Base-by-base conservation (phyloP, 2,113 vertebrate genomes). In the Marmota monax region DNA sequence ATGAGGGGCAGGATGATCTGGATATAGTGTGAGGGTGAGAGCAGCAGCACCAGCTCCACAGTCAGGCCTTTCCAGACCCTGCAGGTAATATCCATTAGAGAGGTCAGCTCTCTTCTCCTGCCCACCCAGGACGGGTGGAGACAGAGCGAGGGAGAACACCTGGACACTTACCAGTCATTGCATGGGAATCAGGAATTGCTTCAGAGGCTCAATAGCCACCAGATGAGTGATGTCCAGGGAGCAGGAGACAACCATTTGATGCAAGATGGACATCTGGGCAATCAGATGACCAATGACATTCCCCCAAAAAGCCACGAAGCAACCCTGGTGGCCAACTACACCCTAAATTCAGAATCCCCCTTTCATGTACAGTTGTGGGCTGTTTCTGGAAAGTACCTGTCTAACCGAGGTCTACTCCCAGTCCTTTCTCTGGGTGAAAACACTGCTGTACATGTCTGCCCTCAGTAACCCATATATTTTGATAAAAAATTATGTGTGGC, bases 291-390 rank as follows among this genome's bases (percentile, higher is more conserved):
- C 61, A 80, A 58, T 11, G 4, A 2, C 27, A 58, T 9, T 84
- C 73, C 72, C 79, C 80, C 91, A 78, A 93, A 93, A 91, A 91
- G 67, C 42, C 74, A 22, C 78, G 80, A 37, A 94, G 72, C 91
- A 80, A 73, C 11, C 27, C 27, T 45, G 7, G 32, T n/a, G 27
- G 65, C n/a, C 85, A 87, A 80, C 7, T 27, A 22, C 4, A 65
- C 53, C 65, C 72, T 42, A 92, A 91, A 84, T 90, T 80, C 83
- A 96, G 56, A 83, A 72, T 70, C 56, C 32, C 29, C n/a, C 37
- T 56, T 88, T 39, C 56, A 23, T 29, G 39, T 32, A 73, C 27
- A 84, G 65, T 67, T 87, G 32, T 70, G 6, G 87, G 45, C 1
- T 73, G 25, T 61, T 85, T 63, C 56, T 37, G 9, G 45, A 88